phyloP scores from a whole-genome alignment of 2,797 vertebrate species.

The Cygnus olor region DNA sequence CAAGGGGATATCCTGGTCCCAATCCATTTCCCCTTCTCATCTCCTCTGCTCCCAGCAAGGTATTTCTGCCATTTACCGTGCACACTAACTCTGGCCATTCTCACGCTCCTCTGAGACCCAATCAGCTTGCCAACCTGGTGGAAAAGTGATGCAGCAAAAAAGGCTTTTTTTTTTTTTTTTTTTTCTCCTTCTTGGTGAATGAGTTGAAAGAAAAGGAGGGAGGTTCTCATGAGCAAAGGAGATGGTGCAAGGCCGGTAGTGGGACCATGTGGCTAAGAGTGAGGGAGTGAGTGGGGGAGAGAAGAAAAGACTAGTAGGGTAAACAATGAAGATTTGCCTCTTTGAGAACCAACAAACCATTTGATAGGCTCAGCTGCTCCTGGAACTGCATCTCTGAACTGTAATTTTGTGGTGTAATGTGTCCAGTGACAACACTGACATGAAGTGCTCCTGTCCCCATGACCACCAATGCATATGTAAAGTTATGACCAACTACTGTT shows the following conservation, averaged over 20 bases:
- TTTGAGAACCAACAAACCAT: not conserved
- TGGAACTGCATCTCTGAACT: not conserved
- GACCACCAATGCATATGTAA: not conserved
- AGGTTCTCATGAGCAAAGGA: not conserved
- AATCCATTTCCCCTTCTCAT: not conserved
- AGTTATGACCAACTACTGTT: not conserved
- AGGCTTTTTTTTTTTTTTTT: not conserved
- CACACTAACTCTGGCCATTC: not conserved
- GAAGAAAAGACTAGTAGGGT: not conserved
- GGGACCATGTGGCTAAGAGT: not conserved
- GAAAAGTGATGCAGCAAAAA: constrained; percentile 19
- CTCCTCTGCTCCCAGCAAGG: not conserved
- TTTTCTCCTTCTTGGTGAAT: constrained; percentile 29
- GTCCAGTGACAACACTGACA: not conserved
- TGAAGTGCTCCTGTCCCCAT: not conserved
- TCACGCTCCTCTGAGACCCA: constrained; percentile 7
- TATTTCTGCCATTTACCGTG: constrained; percentile 5
- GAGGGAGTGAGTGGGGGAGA: not conserved
- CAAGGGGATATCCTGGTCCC: not conserved
- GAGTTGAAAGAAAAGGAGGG: constrained; percentile 40
- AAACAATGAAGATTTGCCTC: not conserved
- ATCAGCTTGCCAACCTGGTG: constrained; percentile 10
- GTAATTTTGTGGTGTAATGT: not conserved
- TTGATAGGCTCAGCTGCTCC: not conserved
- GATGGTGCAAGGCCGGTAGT: constrained; percentile 2